Evolutionary conservation across 2,113 vertebrate species (phyloP).

Genomic region (Colius striatus): DNA sequence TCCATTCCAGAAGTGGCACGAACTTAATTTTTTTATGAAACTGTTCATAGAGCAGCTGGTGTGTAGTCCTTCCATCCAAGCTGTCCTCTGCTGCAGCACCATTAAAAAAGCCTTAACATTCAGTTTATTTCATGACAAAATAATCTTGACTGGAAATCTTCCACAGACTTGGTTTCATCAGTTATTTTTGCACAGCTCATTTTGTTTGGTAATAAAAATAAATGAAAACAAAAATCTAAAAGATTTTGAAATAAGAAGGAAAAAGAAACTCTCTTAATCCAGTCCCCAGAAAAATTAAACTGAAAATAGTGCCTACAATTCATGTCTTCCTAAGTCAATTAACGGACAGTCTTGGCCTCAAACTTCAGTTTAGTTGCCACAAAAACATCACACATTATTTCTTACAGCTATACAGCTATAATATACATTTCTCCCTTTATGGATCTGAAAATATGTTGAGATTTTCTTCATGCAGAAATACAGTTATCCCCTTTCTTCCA

Average conservation of each 20-base stretch:
- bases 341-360: not conserved
- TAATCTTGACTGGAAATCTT: not conserved
- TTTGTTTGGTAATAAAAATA: conserved; percentile 18
- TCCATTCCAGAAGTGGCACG: not conserved
- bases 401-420: not conserved
- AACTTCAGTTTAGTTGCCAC: not conserved
- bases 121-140: conserved; percentile 1
- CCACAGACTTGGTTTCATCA: not conserved
- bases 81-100: not conserved
- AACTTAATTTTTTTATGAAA: not conserved
- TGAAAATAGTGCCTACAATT: not conserved
- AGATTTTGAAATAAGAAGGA: not conserved
- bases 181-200: not conserved
- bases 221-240: conserved; percentile 9
- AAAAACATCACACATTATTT: not conserved
- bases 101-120: not conserved
- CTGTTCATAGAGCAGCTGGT: not conserved
- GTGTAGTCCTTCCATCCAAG: not conserved
- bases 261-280: not conserved
- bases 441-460: not conserved
- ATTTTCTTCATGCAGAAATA: not conserved
- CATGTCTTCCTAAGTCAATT: not conserved
- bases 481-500: not conserved
- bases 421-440: not conserved
- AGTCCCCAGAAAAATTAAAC: not conserved